Percentiles rank a stretch among this genome's conserved stretches.
phyloP scores from a whole-genome alignment of 2,113 vertebrate genomes.

The Hepsetus odoe region DNA sequence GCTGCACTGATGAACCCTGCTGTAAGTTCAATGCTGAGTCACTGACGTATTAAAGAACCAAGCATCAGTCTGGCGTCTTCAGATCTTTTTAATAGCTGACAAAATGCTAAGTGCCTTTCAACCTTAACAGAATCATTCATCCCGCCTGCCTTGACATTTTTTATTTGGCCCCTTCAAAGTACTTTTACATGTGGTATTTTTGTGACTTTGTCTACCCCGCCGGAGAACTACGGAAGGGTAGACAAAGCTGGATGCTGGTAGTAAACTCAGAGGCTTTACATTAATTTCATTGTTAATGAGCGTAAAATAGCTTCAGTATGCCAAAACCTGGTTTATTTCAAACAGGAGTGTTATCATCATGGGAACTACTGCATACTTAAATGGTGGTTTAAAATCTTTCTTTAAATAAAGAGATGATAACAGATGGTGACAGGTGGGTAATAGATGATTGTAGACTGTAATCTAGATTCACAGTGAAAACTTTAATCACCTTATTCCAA shows the following conservation, averaged over 20 bases:
- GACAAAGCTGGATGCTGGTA: neutral
- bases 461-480: neutral
- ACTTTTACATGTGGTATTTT: neutral
- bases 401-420: too few relatives aligned
- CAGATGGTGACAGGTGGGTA: too few relatives aligned
- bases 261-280: neutral
- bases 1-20: neutral
- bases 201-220: neutral
- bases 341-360: too few relatives aligned
- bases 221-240: too few relatives aligned
- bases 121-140: neutral
- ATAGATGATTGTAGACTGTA: too few relatives aligned
- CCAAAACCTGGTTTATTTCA: too few relatives aligned
- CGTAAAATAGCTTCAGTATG: neutral
- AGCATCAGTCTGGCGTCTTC: neutral
- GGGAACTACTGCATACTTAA: too few relatives aligned
- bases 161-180: neutral
- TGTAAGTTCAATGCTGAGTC: neutral
- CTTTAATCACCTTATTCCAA: neutral
- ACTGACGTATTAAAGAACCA: neutral
- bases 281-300: neutral
- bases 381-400: too few relatives aligned
- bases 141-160: neutral
- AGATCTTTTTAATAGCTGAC: neutral
- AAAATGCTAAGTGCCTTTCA: neutral